These are phyloP conservation scores for Ephestia elutella DNA, from an alignment of 1,140 invertebrate species.

Conservation along the genomic window DNA sequence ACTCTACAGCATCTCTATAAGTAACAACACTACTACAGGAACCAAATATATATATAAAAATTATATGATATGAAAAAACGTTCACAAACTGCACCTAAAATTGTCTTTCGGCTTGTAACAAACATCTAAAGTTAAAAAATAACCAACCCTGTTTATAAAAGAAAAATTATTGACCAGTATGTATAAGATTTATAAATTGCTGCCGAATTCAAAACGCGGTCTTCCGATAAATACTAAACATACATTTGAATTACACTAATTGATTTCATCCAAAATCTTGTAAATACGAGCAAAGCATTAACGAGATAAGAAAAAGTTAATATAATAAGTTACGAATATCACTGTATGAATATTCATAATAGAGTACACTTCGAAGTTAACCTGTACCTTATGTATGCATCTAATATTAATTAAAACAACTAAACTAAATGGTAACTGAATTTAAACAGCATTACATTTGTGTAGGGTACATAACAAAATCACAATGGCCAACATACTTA, in stretches of 20 bases:
- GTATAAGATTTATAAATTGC: constrained; percentile 23
- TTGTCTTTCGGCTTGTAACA: constrained; percentile 8
- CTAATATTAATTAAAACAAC: constrained; percentile 22
- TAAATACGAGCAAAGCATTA: constrained; percentile 7
- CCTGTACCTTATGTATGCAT: constrained; percentile 37
- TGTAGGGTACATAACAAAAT: constrained; percentile 23
- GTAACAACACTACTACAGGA: constrained; percentile 26
- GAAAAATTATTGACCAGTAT: not conserved
- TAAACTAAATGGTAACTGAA: constrained; percentile 48
- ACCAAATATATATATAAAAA: constrained; percentile 20
- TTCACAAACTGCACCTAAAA: constrained; percentile 16
- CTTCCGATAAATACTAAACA: not conserved
- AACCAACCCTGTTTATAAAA: constrained; percentile 21
- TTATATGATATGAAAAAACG: constrained; percentile 20
- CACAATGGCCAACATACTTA: not conserved
- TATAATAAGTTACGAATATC: constrained; percentile 38
- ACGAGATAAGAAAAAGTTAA: constrained; percentile 16
- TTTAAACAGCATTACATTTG: constrained; percentile 26
- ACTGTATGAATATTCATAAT: constrained; percentile 41
- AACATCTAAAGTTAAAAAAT: constrained; percentile 8
- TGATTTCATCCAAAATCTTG: not conserved
- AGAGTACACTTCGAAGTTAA: constrained; percentile 33
- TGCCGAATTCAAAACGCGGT: constrained; percentile 1
- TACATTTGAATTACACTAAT: constrained; percentile 18
- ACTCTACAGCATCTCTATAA: constrained; percentile 26